Base-by-base conservation (phyloP, 2,888 invertebrate species). In the Rhimphoctona megacephalus region DNA sequence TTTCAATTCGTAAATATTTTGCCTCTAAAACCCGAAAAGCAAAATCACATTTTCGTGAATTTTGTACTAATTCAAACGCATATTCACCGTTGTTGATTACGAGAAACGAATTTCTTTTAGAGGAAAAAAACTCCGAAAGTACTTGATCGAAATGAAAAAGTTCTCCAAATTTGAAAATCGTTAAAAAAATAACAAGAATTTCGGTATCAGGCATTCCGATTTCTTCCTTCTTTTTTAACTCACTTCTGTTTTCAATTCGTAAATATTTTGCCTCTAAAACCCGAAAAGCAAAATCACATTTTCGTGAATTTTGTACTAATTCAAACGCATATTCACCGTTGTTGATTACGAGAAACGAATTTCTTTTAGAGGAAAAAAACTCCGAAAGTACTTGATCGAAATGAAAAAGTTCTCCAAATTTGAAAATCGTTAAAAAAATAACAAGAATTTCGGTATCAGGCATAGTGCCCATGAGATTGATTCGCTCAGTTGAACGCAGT, bases 401-500 rank as follows among this genome's bases (percentile, higher is more conserved):
- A 43, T 14, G 11, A 43, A 43, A 43, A 43, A 43, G 39, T 43
- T 11, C 11, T 43, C 43, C 1, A 43, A 8, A 39, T 39, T 8
- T 39, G 2, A 6, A 64, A 33, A 33, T 33, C 19, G n/a, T 66
- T 2, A 36, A 43, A 39, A n/a, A 33, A 57, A 74, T 22, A 17
- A 36, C 5, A 25, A 57, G 46, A 43, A n/a, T 66, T 64, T 25
- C n/a, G 25, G 64, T 73, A 22, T 22, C 7, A 9, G 22, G 36
- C 25, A 25, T 14, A 8, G 17, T 17, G 66, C 2, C 22, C 66
- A n/a, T 77, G 39, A 52, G 22, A 25, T 79, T 67, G 76, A 77
- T 85, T 77, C 72, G 57, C 72, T 61, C 70, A n/a, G 49, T 78
- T 81, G 57, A 25, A 54, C 36, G 67, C 39, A 39, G n/a, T 25